Evolutionary conservation across 2,113 vertebrate genomes (phyloP), one percentile per base, ranked within the genome.

Genomic region (Carassius auratus): DNA sequence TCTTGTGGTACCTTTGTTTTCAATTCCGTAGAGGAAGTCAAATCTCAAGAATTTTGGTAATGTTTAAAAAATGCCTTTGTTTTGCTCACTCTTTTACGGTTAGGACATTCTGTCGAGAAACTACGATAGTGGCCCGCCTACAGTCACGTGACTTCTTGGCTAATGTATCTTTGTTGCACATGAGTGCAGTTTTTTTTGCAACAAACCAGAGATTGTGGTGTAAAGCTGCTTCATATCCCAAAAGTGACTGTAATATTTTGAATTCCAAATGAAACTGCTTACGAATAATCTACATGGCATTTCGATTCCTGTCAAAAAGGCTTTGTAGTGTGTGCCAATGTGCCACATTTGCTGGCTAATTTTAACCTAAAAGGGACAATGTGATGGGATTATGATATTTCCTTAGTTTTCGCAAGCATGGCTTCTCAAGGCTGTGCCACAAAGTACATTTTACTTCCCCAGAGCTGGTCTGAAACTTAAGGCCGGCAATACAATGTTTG

Each of bases 11-110:
- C 13, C 23, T 81, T 81, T 81, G 38, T 88, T 38, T 80, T 79
- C 83, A 76, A 48, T 86, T 80, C 84, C 8, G 66, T 80, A 69
- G 80, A 84, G 87, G 81, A 88, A 80, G 85, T 84, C 76, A 76
- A 26, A 69, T 71, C 79, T 73, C 81, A 88, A 88, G 81, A 66
- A 86, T 82, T 81, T 59, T 74, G 45, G 64, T 68, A 71, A 48
- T 84, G 48, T 76, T 62, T 21, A 52, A 83, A 83, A 86, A 42
- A 76, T 42, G 19, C 21, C 59, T 86, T 88, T 86, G 68, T 86
- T 86, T 68, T 66, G 42, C 45, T 64, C 62, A 75, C 6, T 55
- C 15, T 45, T 48, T 87, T 71, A 85, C 52, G 36, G 64, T 76
- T 75, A 85, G 68, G 14, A 74, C 71, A 66, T 50, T 85, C 17